These are phyloP conservation scores for Sepiola atlantica DNA, from an alignment of 2,888 invertebrate genomes.

Conservation along the genomic window DNA sequence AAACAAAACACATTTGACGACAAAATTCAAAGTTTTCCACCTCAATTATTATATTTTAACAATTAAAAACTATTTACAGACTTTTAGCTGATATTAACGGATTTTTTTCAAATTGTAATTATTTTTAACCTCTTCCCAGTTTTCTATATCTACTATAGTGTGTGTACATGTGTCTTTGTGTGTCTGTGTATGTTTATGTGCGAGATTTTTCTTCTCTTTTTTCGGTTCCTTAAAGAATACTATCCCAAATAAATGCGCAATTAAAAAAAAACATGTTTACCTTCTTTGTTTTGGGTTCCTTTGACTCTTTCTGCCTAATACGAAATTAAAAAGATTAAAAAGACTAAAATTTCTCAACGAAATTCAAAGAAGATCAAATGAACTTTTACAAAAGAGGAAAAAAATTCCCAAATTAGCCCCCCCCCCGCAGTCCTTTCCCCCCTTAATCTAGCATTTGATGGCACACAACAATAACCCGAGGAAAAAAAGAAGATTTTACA, in stretches of 20 bases:
- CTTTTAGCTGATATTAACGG: constrained; percentile 37
- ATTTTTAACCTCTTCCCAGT: background rate
- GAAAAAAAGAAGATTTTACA: background rate
- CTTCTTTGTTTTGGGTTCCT: constrained; percentile 14
- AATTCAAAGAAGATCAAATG: too few species aligned
- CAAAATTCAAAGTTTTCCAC: background rate
- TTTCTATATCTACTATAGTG: background rate
- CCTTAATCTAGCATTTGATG: background rate
- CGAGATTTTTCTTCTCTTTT: background rate
- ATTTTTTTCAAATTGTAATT: background rate
- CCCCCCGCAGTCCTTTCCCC: background rate
- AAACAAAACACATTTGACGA: too few species aligned
- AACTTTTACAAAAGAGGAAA: background rate
- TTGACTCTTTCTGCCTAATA: background rate
- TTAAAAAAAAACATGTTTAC: background rate
- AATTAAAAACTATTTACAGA: constrained; percentile 33
- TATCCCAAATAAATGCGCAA: background rate
- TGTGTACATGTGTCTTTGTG: background rate
- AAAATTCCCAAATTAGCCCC: background rate
- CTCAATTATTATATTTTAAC: constrained; percentile 6
- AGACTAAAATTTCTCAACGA: too few species aligned
- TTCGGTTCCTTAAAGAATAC: background rate
- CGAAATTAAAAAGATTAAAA: background rate
- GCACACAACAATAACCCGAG: background rate
- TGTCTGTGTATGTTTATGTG: background rate